These are phyloP conservation scores for Myocastor coypus DNA, from an alignment of 2,113 vertebrate species.

Conservation along the genomic window DNA sequence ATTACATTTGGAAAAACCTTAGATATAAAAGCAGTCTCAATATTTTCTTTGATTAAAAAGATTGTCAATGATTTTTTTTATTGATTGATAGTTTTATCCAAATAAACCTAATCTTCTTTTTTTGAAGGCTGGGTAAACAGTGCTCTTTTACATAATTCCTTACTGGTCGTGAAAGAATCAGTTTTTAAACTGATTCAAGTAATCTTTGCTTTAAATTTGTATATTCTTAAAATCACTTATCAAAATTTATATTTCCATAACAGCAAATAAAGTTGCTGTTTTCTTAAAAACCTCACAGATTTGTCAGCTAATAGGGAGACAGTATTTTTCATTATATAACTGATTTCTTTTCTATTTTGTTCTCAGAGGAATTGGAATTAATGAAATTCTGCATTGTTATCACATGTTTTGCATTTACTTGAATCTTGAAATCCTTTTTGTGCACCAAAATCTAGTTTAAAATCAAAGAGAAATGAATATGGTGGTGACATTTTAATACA, in stretches of 20 bases:
- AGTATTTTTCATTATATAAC: conserved; percentile 81
- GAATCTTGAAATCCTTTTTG: conserved; percentile 63
- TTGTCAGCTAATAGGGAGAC: conserved; percentile 68
- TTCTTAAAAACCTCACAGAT: conserved; percentile 47
- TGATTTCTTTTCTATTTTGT: conserved; percentile 77
- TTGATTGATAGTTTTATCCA: conserved; percentile 61
- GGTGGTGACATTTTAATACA: conserved; percentile 62
- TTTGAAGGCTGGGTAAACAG: conserved; percentile 45
- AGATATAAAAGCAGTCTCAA: conserved; percentile 63
- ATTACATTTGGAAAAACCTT: conserved; percentile 63
- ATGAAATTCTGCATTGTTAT: conserved; percentile 85
- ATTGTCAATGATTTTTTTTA: conserved; percentile 49
- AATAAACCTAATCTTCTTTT: conserved; percentile 64
- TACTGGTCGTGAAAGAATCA: conserved; percentile 49
- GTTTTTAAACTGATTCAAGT: conserved; percentile 72
- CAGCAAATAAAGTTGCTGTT: conserved; percentile 78
- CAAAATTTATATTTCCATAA: conserved; percentile 69
- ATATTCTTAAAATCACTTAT: conserved; percentile 67
- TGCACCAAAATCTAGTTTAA: conserved; percentile 70
- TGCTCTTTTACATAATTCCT: conserved; percentile 71
- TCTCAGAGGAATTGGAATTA: conserved; percentile 82
- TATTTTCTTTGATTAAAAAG: conserved; percentile 67
- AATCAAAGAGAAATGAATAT: conserved; percentile 73
- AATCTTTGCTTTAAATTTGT: conserved; percentile 73
- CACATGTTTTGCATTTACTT: conserved; percentile 81